A percentile compares a stretch with the other conserved stretches of the same genome.
phyloP scores from a whole-genome alignment of 1,140 invertebrate genomes.

The Orchesella cincta region DNA sequence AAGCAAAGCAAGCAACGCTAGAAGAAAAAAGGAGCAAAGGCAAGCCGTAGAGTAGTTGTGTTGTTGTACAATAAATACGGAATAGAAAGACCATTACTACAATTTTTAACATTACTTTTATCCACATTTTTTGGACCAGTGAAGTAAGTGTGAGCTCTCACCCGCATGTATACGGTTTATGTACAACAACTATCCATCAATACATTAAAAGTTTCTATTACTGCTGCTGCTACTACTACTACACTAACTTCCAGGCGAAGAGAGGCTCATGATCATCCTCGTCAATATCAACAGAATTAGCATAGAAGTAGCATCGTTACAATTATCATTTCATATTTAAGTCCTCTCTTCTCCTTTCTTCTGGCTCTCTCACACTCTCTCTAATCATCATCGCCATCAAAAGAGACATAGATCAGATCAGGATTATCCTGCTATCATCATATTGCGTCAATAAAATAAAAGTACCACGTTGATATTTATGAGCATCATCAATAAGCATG shows the following conservation, averaged over 20 bases:
- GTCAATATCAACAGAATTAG: slow-evolving; percentile 16
- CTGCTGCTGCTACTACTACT: neutral
- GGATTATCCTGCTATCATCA: neutral
- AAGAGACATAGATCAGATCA: slow-evolving; percentile 2
- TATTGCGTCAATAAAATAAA: too few relatives aligned
- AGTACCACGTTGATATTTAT: too few relatives aligned
- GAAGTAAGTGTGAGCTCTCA: neutral
- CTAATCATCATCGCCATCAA: slow-evolving; percentile 15
- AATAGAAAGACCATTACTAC: slow-evolving; percentile 2
- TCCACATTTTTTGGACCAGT: slow-evolving; percentile 24
- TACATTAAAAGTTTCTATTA: neutral
- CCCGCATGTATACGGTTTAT: slow-evolving; percentile 4
- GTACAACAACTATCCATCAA: slow-evolving; percentile 27
- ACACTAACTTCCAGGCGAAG: neutral
- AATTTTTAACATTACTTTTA: slow-evolving; percentile 18
- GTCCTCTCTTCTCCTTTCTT: neutral
- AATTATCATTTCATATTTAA: neutral
- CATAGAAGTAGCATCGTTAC: slow-evolving; percentile 18
- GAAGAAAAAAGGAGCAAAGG: slow-evolving; percentile 16
- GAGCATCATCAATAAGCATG: too few relatives aligned
- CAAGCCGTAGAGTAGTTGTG: neutral
- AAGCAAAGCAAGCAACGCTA: slow-evolving; percentile 11
- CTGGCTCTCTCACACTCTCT: neutral
- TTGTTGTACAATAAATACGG: slow-evolving; percentile 2
- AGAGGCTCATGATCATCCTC: neutral